Conservation (phyloP, 2,797 vertebrate species). For the Tangara arthus region DNA sequence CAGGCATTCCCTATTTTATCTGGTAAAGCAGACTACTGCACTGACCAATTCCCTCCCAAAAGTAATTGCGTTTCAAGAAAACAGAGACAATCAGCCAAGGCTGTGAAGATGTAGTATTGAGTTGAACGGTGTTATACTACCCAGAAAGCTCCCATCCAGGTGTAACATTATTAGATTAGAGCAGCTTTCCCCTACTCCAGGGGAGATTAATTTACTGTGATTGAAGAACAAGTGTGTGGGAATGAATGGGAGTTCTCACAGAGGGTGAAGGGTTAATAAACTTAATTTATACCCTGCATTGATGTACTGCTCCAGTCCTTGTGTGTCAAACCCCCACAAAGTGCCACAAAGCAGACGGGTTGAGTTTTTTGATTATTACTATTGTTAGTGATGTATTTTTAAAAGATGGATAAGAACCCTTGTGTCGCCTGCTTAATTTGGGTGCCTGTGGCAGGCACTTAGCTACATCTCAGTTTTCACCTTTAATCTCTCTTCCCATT, state of each 20-base stretch:
- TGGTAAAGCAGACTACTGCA: not conserved
- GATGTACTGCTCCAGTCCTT: not conserved
- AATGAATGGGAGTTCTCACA: not conserved
- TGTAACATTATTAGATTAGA: not conserved
- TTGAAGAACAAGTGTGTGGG: not conserved
- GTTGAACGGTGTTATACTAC: not conserved
- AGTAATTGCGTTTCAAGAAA: not conserved
- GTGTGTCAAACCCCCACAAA: not conserved
- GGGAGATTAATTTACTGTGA: not conserved
- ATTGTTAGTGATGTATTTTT: not conserved
- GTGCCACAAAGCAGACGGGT: not conserved
- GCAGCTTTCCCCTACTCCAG: not conserved
- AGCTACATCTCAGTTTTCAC: not conserved
- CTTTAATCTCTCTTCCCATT: not conserved
- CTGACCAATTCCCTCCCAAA: not conserved
- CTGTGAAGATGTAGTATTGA: not conserved
- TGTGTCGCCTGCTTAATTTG: not conserved
- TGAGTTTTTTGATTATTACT: not conserved
- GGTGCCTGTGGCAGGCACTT: fast-evolving
- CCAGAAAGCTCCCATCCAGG: not conserved
- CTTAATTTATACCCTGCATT: not conserved
- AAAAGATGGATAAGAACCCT: not conserved
- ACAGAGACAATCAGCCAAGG: not conserved
- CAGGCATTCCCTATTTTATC: not conserved
- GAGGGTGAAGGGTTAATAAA: not conserved